phyloP scores from a whole-genome alignment of 2,888 invertebrate genomes.

The Melanostoma mellinum region DNA sequence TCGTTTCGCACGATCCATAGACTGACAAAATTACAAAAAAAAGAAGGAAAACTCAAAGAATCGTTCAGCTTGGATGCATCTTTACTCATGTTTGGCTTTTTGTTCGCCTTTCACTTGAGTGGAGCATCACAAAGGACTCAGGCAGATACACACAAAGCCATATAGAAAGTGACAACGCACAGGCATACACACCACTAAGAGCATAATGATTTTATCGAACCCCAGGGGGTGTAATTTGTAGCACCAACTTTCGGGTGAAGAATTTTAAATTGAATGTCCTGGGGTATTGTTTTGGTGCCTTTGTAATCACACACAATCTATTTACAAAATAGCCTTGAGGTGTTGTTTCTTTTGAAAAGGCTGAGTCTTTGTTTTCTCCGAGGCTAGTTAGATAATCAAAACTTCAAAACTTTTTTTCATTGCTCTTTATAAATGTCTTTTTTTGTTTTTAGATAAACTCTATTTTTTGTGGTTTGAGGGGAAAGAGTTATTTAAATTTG shows the following conservation, averaged over 20 bases:
- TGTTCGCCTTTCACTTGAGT: slow-evolving; percentile 80
- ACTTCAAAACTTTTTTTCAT: slow-evolving; percentile 50
- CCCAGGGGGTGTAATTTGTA: slow-evolving; percentile 79
- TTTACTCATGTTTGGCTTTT: slow-evolving; percentile 73
- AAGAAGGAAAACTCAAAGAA: slow-evolving; percentile 71
- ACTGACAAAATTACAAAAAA: slow-evolving; percentile 25
- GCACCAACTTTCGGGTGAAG: slow-evolving; percentile 77
- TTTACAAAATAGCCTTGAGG: slow-evolving; percentile 76
- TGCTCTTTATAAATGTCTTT: neutral
- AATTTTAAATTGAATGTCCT: slow-evolving; percentile 80
- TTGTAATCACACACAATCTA: slow-evolving; percentile 80
- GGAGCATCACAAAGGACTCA: slow-evolving; percentile 77
- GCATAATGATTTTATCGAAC: slow-evolving; percentile 74
- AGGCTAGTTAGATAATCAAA: slow-evolving; percentile 66
- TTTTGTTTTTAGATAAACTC: slow-evolving; percentile 37
- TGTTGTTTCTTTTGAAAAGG: slow-evolving; percentile 38
- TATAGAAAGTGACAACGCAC: slow-evolving; percentile 42
- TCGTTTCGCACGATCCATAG: slow-evolving; percentile 17
- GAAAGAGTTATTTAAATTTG: slow-evolving; percentile 40
- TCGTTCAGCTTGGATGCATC: slow-evolving; percentile 68
- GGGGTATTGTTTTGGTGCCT: slow-evolving; percentile 80
- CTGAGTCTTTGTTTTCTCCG: slow-evolving; percentile 22
- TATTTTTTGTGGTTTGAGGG: slow-evolving; percentile 46
- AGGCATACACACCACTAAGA: slow-evolving; percentile 61
- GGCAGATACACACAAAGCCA: slow-evolving; percentile 22